Evolutionary conservation across 2,113 vertebrate species (phyloP).

Genomic region (Xiphorhynchus elegans): DNA sequence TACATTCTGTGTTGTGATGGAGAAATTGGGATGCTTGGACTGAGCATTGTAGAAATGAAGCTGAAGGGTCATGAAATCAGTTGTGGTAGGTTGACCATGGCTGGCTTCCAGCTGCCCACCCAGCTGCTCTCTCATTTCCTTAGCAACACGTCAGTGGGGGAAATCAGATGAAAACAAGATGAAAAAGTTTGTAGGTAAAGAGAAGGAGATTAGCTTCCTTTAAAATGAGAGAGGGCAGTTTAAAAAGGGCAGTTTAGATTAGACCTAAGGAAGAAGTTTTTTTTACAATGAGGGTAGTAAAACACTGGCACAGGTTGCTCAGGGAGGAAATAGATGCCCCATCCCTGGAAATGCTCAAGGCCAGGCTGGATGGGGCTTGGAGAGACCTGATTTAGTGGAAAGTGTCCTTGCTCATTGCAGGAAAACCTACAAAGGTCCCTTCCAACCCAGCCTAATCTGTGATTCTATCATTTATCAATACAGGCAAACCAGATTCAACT

Average conservation of each 20-base stretch:
- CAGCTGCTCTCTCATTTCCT: too few species aligned
- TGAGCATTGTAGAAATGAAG: too few species aligned
- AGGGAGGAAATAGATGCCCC: neutral
- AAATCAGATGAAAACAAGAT: too few species aligned
- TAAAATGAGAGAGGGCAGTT: neutral
- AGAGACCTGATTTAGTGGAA: neutral
- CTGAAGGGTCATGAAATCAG: too few species aligned
- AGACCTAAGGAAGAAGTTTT: neutral
- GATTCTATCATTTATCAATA: neutral
- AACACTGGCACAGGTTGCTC: neutral
- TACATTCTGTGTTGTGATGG: neutral
- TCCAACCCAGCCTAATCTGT: neutral
- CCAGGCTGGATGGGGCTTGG: neutral
- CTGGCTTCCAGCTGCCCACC: too few species aligned
- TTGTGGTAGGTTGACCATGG: too few species aligned
- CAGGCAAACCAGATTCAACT: neutral
- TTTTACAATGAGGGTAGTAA: neutral
- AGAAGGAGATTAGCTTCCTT: neutral
- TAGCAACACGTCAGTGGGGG: too few species aligned
- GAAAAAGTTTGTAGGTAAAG: too few species aligned
- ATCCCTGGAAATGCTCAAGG: neutral
- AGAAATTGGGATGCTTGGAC: neutral
- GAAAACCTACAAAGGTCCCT: neutral
- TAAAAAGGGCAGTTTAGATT: neutral
- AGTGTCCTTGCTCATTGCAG: neutral